Evolutionary conservation across 2,888 invertebrate genomes (phyloP).

Genomic region (Calameuta filiformis): DNA sequence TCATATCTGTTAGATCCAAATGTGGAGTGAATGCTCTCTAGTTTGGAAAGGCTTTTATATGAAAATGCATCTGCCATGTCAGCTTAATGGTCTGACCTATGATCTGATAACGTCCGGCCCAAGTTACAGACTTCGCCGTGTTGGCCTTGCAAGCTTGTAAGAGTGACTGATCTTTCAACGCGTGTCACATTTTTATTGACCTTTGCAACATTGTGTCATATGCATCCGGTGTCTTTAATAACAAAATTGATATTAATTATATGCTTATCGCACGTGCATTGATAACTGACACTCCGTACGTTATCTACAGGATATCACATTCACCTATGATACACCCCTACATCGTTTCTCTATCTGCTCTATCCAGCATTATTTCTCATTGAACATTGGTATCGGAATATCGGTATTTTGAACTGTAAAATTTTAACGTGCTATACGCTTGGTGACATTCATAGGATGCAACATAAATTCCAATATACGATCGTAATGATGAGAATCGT

Average conservation of each 20-base stretch:
- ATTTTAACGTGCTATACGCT: background rate
- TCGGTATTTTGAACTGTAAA: background rate
- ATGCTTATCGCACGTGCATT: background rate
- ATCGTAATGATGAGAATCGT: background rate
- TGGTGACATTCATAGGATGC: background rate
- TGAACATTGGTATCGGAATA: background rate
- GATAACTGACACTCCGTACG: background rate
- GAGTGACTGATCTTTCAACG: background rate
- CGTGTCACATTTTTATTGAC: background rate
- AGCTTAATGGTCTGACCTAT: constrained; percentile 1
- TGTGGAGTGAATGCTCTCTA: constrained; percentile 20
- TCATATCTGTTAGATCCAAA: constrained; percentile 24
- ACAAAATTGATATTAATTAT: background rate
- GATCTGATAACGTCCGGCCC: background rate
- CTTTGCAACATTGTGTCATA: background rate
- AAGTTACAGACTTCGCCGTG: background rate
- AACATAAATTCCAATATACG: background rate
- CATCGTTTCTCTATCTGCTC: background rate
- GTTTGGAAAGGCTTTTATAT: constrained; percentile 5
- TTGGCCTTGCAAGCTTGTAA: background rate
- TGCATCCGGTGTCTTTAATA: background rate
- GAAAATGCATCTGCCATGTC: background rate
- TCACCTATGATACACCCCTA: background rate
- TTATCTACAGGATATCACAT: background rate
- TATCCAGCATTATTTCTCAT: background rate